Evolutionary conservation across 1,140 invertebrate species (phyloP), one percentile per base, ranked within the genome.

Genomic region (Nilaparvata lugens): DNA sequence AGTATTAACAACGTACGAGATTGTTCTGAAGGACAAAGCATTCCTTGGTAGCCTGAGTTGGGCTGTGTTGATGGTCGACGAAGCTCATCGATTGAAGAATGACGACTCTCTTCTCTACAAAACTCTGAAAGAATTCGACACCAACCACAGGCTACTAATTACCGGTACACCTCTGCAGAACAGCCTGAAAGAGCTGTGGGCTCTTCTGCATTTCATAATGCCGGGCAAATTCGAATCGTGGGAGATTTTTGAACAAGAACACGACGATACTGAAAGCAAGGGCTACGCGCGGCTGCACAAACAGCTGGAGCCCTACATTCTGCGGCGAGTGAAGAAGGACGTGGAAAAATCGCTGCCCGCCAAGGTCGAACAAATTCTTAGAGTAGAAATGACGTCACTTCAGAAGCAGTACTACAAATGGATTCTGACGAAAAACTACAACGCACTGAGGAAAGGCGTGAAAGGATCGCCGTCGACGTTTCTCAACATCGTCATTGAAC

Each of bases 351-450:
- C 94, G 31, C 78, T 99, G 52, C 97, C 97, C 3, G 89, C 96
- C 2, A 99, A 99, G 80, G 80, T 96, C 13, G 97, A 99, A 77
- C 95, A 97, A 81, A 99, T 99, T 71, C 79, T 99, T 35, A 80
- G 97, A 19, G 96, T 99, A 3, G 96, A 98, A 78, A 70, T 70
- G 69, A 69, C 69, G 31, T 84, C 89, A 2, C 78, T 95, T 63
- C 97, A 99, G 73, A 98, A 96, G 75, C 94, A 98, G 77, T 98
- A 96, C 77, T 99, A 99, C 72, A 97, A 96, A 76, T 97, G 94
- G 92, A 98, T 99, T 69, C 78, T 99, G 14, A 98, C 96, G 45
- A 98, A 97, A 77, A 98, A 99, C 76, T 99, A 97, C 70, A 91
- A 91, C 71, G 95, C 94, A 1, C 76, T 99, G 52, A 81, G 91